phyloP scores from a whole-genome alignment of 2,797 vertebrate species.

The Telmatherina bonti region DNA sequence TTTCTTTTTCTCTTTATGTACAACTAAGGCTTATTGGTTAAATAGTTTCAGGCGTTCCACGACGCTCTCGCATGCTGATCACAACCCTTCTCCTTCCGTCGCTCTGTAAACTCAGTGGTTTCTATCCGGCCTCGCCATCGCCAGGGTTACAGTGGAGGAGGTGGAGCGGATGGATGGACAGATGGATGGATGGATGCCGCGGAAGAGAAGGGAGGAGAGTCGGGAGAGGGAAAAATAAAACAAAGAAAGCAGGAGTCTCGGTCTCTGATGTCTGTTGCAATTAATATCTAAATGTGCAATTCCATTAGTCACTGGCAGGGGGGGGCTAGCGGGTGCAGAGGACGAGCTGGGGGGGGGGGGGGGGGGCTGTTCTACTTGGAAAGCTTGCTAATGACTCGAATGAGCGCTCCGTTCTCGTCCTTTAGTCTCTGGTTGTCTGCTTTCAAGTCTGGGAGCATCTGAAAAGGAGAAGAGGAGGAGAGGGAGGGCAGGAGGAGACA shows the following conservation, averaged over 20 bases:
- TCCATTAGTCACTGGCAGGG: conserved; percentile 87
- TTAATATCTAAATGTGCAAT: conserved; percentile 92
- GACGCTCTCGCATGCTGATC: conserved; percentile 62
- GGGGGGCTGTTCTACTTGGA: conserved; percentile 91
- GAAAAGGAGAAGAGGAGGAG: conserved; percentile 68
- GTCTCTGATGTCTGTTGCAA: conserved; percentile 84
- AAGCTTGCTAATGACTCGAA: conserved; percentile 99
- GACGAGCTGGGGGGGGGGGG: conserved; percentile 46
- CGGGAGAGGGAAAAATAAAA: conserved; percentile 10
- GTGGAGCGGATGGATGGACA: conserved; percentile 32
- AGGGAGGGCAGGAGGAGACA: conserved; percentile 17
- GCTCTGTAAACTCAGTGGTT: conserved; percentile 92
- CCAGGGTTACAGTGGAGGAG: conserved; percentile 41
- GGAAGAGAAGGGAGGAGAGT: neutral
- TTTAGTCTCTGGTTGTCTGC: conserved; percentile 99
- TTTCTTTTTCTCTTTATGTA: conserved; percentile 88
- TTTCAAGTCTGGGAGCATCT: conserved; percentile 99
- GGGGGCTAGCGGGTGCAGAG: conserved; percentile 58
- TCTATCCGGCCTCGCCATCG: conserved; percentile 79
- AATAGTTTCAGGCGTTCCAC: conserved; percentile 92
- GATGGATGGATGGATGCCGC: conserved; percentile 46
- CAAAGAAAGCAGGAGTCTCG: conserved; percentile 56
- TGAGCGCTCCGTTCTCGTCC: conserved; percentile 99
- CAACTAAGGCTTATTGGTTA: conserved; percentile 99
- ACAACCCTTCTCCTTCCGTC: conserved; percentile 83